A percentile compares a stretch with the other conserved stretches of the same genome.
Evolutionary conservation across 1,140 invertebrate genomes (phyloP).

Genomic region (Diprion similis): DNA sequence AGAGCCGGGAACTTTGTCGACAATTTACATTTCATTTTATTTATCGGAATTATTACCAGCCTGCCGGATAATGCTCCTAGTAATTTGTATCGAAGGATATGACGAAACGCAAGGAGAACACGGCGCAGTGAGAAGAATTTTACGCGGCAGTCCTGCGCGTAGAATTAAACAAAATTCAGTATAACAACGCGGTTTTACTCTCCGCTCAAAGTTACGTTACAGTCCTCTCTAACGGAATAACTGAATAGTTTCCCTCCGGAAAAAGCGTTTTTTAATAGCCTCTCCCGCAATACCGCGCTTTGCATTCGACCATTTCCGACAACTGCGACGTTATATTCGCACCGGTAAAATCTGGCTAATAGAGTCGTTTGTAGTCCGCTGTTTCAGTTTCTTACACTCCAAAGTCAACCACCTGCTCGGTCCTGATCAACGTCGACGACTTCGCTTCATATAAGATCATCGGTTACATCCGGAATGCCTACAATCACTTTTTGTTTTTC

Average conservation of each 20-base stretch:
- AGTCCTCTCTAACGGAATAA: background rate
- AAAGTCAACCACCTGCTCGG: background rate
- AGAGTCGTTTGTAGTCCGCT: background rate
- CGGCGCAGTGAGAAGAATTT: no score
- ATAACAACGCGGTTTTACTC: background rate
- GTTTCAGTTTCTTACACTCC: background rate
- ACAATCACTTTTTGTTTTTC: no score
- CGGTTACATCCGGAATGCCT: no score
- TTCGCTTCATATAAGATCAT: no score
- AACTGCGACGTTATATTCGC: conserved; percentile 1
- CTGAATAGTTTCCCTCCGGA: background rate
- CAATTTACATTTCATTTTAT: conserved; percentile 8
- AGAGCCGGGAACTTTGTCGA: background rate
- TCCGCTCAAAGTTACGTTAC: background rate
- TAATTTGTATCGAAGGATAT: no score
- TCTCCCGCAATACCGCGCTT: background rate
- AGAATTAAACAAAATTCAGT: no score
- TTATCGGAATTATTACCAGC: background rate
- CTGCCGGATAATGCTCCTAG: background rate
- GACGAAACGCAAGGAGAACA: no score
- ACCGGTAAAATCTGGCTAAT: background rate
- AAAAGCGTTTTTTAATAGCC: background rate
- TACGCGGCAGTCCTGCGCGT: no score
- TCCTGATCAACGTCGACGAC: no score
- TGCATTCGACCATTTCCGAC: background rate